A percentile compares a stretch with the other conserved stretches of the same genome.
phyloP scores from a whole-genome alignment of 1,140 invertebrate genomes.

The Drosophila burlai region DNA sequence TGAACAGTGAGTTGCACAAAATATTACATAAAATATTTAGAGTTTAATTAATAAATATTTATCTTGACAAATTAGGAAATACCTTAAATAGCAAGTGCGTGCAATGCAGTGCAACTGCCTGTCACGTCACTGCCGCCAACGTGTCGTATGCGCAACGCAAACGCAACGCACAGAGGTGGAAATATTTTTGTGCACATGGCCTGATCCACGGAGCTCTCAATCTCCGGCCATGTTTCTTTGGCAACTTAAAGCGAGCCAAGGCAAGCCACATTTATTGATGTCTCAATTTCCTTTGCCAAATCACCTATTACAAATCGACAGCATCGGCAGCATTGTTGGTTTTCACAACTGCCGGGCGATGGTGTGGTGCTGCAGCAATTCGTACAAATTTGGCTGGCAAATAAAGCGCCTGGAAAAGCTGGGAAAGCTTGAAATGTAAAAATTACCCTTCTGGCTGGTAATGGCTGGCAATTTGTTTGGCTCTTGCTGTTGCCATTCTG shows the following conservation, averaged over 20 bases:
- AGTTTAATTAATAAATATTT: conserved; percentile 1
- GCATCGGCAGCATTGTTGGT: conserved; percentile 68
- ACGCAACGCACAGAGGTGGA: conserved; percentile 28
- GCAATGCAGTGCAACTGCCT: background rate
- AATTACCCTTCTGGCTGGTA: conserved; percentile 81
- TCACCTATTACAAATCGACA: conserved; percentile 84
- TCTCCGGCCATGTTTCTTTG: conserved; percentile 6
- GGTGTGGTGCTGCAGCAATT: conserved; percentile 61
- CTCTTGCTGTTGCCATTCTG: conserved; percentile 55
- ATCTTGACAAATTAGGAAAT: background rate
- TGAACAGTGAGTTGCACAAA: background rate
- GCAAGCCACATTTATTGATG: conserved; percentile 82
- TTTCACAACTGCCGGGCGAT: conserved; percentile 60
- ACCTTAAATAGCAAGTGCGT: background rate
- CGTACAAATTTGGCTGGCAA: conserved; percentile 82
- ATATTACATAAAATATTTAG: background rate
- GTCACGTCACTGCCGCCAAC: conserved; percentile 11
- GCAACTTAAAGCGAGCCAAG: conserved; percentile 46
- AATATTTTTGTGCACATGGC: conserved; percentile 45
- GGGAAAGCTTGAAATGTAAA: conserved; percentile 75
- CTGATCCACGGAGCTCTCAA: conserved; percentile 1
- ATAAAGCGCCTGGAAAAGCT: conserved; percentile 70
- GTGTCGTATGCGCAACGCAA: conserved; percentile 64
- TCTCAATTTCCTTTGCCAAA: conserved; percentile 83
- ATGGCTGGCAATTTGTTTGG: conserved; percentile 80